Conservation (phyloP, 2,888 invertebrate species). For the Thysanoteuthis rhombus region DNA sequence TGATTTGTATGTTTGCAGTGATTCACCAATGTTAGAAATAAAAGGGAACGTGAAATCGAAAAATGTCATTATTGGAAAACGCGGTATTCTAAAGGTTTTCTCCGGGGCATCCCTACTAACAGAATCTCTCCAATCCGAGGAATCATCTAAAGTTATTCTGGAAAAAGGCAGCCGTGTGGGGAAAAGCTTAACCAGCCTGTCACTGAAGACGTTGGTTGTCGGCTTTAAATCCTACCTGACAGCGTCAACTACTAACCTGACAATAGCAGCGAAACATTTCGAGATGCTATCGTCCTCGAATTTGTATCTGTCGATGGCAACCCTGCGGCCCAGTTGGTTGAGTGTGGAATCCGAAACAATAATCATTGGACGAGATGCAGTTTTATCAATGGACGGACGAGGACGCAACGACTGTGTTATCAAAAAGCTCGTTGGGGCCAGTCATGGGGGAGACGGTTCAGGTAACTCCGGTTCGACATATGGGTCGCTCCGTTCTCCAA, state of each 20-base stretch:
- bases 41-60: conserved; percentile 34
- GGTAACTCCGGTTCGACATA: conserved; percentile 39
- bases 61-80: conserved; percentile 39
- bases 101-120: conserved; percentile 28
- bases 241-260: conserved; percentile 34
- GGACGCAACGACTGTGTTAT: conserved; percentile 38
- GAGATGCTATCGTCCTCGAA: conserved; percentile 38
- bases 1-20: conserved; percentile 36
- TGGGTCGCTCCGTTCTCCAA: conserved; percentile 42
- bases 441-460: conserved; percentile 53
- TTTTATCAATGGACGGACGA: conserved; percentile 39
- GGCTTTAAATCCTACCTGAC: conserved; percentile 36
- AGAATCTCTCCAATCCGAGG: conserved; percentile 36
- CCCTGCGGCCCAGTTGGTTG: conserved; percentile 33
- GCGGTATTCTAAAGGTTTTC: conserved; percentile 22
- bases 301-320: conserved; percentile 20
- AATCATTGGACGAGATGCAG: conserved; percentile 37
- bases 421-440: conserved; percentile 40
- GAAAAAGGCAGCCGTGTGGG: conserved; percentile 31
- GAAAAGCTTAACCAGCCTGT: neutral
- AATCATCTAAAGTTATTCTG: conserved; percentile 38
- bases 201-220: conserved; percentile 33
- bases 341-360: conserved; percentile 34
- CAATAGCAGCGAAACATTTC: conserved; percentile 33
- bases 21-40: conserved; percentile 34